phyloP scores from a whole-genome alignment of 2,888 invertebrate genomes.

The Oligia strigilis region DNA sequence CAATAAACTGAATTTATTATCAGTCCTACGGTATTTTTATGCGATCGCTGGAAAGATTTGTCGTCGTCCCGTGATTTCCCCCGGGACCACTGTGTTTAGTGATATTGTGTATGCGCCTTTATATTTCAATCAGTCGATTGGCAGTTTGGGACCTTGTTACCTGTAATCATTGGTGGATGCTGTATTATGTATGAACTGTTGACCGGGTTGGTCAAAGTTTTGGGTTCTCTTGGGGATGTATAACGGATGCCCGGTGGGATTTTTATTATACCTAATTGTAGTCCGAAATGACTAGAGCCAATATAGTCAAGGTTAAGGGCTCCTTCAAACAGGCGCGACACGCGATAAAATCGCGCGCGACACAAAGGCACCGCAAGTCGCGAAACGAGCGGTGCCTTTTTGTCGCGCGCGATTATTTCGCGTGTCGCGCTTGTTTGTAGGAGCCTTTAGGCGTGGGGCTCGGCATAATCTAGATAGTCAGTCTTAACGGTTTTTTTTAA shows the following conservation, averaged over 20 bases:
- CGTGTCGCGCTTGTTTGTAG: too few relatives aligned
- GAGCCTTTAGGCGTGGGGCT: not conserved
- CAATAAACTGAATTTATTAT: constrained; percentile 82
- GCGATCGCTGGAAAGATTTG: constrained; percentile 81
- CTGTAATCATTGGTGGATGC: constrained; percentile 47
- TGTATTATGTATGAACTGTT: constrained; percentile 30
- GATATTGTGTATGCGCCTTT: constrained; percentile 77
- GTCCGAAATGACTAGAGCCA: accelerated
- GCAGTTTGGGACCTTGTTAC: constrained; percentile 60
- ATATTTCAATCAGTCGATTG: constrained; percentile 76
- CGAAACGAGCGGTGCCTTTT: too few relatives aligned
- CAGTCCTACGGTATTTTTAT: constrained; percentile 76
- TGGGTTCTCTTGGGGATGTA: not conserved
- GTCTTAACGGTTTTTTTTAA: too few relatives aligned
- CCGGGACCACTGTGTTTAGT: constrained; percentile 78
- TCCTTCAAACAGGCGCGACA: too few relatives aligned
- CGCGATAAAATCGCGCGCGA: too few relatives aligned
- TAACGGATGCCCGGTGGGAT: not conserved
- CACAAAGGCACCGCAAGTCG: too few relatives aligned
- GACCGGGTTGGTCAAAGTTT: constrained; percentile 11
- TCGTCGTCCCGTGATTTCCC: constrained; percentile 83
- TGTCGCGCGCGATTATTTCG: too few relatives aligned
- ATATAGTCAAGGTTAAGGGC: not conserved
- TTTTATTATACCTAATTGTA: not conserved
- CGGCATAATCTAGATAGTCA: not conserved